Evolutionary conservation across 2,113 vertebrate genomes (phyloP).

Genomic region (Uria lomvia): DNA sequence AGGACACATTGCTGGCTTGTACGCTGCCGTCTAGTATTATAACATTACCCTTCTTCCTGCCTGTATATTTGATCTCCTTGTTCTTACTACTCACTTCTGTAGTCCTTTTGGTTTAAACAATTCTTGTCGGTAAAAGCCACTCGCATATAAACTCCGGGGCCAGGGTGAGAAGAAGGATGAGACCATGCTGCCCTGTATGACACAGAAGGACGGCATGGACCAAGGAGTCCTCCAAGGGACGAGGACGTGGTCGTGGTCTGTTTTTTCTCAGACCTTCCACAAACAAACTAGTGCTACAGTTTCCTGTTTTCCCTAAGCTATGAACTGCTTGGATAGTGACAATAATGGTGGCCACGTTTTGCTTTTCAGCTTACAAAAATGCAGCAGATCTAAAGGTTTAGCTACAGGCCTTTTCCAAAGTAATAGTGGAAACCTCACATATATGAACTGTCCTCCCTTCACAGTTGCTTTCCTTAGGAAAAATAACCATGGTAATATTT

Average conservation of each 20-base stretch:
- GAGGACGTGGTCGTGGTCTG: accelerated
- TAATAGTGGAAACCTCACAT: neutral
- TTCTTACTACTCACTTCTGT: neutral
- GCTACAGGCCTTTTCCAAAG: neutral
- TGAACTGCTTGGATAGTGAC: no score
- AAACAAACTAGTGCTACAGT: no score
- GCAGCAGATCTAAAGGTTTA: neutral
- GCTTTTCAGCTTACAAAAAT: neutral
- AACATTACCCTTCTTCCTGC: neutral
- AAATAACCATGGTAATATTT: neutral
- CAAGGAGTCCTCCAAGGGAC: neutral
- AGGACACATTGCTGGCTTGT: no score
- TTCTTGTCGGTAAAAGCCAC: neutral
- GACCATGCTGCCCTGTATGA: neutral
- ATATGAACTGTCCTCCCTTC: neutral
- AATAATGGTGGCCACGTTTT: neutral
- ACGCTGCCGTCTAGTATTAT: neutral
- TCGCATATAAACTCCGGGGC: accelerated
- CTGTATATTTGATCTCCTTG: neutral
- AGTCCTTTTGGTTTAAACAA: neutral
- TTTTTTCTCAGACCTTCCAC: neutral
- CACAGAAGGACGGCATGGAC: no score
- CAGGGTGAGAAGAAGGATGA: neutral
- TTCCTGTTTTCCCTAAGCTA: neutral
- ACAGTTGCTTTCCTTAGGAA: neutral